A percentile compares a stretch with the other conserved stretches of the same genome.
These are phyloP conservation scores for Chymomyza procnemis DNA, from an alignment of 2,888 invertebrate genomes.

Conservation along the genomic window DNA sequence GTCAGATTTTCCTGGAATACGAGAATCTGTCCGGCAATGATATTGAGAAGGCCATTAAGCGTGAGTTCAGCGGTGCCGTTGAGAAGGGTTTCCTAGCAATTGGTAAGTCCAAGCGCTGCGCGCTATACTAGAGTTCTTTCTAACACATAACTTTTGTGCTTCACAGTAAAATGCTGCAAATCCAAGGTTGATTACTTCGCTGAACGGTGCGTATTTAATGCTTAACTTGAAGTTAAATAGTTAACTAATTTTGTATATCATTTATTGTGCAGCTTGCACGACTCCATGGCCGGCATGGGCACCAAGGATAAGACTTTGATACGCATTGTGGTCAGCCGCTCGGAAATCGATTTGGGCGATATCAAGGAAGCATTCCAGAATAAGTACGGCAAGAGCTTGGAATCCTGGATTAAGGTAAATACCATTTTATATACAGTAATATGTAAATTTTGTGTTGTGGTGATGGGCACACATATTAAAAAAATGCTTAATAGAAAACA, in stretches of 20 bases:
- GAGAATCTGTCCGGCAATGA: slow-evolving; percentile 89
- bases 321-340: slow-evolving; percentile 93
- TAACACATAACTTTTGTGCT: background rate
- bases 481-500: background rate
- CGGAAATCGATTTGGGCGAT: slow-evolving; percentile 94
- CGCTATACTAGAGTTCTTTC: slow-evolving; percentile 41
- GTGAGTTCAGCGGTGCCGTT: slow-evolving; percentile 92
- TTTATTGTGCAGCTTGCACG: slow-evolving; percentile 81
- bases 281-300: slow-evolving; percentile 91
- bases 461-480: slow-evolving; percentile 27
- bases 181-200: slow-evolving; percentile 95
- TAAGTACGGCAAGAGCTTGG: slow-evolving; percentile 89
- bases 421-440: slow-evolving; percentile 5
- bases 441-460: slow-evolving; percentile 21
- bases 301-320: slow-evolving; percentile 95
- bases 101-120: slow-evolving; percentile 81
- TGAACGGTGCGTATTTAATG: slow-evolving; percentile 80
- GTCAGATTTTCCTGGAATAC: slow-evolving; percentile 91
- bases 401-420: slow-evolving; percentile 89
- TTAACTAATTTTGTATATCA: background rate
- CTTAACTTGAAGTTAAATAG: background rate
- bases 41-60: slow-evolving; percentile 90
- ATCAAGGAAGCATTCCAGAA: slow-evolving; percentile 94
- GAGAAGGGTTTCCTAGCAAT: slow-evolving; percentile 92
- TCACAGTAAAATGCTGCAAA: slow-evolving; percentile 89